A percentile compares a stretch with the other conserved stretches of the same genome.
These are phyloP conservation scores for Drosophila sechellia DNA, from an alignment of 1,140 invertebrate genomes.

Conservation along the genomic window DNA sequence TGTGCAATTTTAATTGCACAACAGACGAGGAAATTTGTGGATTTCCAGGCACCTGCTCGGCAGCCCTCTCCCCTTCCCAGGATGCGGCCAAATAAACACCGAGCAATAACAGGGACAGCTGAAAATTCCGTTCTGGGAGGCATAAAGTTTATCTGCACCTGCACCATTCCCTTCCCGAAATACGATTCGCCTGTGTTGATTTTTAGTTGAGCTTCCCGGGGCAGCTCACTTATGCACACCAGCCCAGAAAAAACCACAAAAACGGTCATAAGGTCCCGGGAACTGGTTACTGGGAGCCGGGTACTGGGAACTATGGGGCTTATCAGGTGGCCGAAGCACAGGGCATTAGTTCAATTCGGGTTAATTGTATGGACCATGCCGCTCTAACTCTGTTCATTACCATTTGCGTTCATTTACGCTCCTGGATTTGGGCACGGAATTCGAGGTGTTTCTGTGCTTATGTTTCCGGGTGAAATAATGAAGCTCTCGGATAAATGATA, in stretches of 20 bases:
- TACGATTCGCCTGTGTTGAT: conserved; percentile 25
- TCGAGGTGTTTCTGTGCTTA: conserved; percentile 11
- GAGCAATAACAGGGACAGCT: conserved; percentile 43
- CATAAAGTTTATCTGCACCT: conserved; percentile 46
- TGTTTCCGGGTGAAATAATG: conserved; percentile 19
- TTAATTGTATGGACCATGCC: conserved; percentile 49
- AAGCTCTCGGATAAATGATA: conserved; percentile 32
- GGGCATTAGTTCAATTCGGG: conserved; percentile 51
- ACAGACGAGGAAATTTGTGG: conserved; percentile 51
- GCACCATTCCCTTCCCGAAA: background rate
- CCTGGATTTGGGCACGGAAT: conserved; percentile 11
- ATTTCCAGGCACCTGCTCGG: conserved; percentile 19
- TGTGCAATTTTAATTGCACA: conserved; percentile 69
- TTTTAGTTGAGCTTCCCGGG: conserved; percentile 37
- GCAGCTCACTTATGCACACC: conserved; percentile 34
- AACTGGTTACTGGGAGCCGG: background rate
- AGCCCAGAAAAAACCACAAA: conserved; percentile 15
- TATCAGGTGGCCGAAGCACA: conserved; percentile 30
- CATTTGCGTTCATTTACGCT: conserved; percentile 41
- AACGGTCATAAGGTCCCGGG: background rate
- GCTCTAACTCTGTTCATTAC: conserved; percentile 46
- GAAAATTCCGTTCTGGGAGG: conserved; percentile 57
- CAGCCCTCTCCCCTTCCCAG: background rate
- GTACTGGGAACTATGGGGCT: background rate
- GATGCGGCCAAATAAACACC: conserved; percentile 28